Evolutionary conservation across 2,797 vertebrate species (phyloP), one percentile per base, ranked within the genome.

Genomic region (Nyctibius grandis): DNA sequence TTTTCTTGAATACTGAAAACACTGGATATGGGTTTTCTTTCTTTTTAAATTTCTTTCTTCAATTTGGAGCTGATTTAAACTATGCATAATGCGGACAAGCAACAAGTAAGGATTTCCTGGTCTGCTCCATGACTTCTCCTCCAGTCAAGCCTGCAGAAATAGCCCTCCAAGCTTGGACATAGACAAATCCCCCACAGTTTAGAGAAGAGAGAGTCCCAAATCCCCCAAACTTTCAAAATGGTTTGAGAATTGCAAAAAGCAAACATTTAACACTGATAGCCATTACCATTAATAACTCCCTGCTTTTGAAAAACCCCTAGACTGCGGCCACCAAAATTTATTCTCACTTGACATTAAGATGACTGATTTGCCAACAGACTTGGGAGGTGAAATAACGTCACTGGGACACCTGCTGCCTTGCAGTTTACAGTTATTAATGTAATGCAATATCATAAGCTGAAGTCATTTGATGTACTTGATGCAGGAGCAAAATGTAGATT

Each of bases 1-100:
- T 63, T 79, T 17, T 8, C 44, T 76, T 95, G 40, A 86, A 57
- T 85, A 74, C 54, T 68, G 75, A 96, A 83, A 95, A 94, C 68
- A 97, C 93, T 94, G 78, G 95, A 96, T 96, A 94, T 69, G 69
- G 92, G 92, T 74, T 97, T 97, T 95, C 95, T 88, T 97, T 95
- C 93, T 87, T 81, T 83, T 91, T 89, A 94, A 89, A 91, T 92
- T 85, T 75, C 23, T 53, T 67, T 85, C 89, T 83, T 84, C 76
- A 79, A 57, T 81, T 93, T 93, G 67, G 63, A 93, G 36, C 47
- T 54, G 22, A 93, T 95, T 95, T 85, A 80, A 89, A 51, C 33
- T 38, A 53, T 11, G 16, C 42, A 77, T 42, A 85, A 95, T 59
- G 33, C 29, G 73, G 70, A 67, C 34, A 89, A 63, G 53, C 78